These are phyloP conservation scores for Chromoteleia sp. DNA, from an alignment of 2,888 invertebrate species.

Conservation along the genomic window DNA sequence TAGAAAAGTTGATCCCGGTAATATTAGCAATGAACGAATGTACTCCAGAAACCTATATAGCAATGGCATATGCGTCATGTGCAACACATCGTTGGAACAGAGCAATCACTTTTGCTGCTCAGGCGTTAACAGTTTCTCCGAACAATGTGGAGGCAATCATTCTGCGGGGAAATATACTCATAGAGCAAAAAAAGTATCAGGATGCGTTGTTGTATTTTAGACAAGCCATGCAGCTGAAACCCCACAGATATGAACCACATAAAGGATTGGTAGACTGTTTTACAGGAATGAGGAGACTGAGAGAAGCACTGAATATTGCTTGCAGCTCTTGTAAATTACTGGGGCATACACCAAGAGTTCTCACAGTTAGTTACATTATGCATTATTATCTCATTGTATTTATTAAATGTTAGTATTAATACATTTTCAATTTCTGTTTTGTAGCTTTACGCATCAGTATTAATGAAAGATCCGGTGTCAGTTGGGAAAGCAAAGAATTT, in stretches of 20 bases:
- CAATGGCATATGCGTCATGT: constrained; percentile 90
- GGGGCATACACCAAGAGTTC: constrained; percentile 89
- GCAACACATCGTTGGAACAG: constrained; percentile 88
- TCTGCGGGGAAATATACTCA: constrained; percentile 89
- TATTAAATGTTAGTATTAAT: constrained; percentile 1
- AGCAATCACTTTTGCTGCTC: constrained; percentile 90
- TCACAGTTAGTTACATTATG: constrained; percentile 87
- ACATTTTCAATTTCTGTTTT: constrained; percentile 74
- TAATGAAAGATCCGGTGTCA: constrained; percentile 88
- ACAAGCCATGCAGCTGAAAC: constrained; percentile 88
- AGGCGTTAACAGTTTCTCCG: constrained; percentile 88
- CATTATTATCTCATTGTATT: neutral
- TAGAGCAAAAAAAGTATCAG: constrained; percentile 88
- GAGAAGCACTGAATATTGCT: constrained; percentile 91
- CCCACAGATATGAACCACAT: constrained; percentile 90
- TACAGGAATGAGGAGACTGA: constrained; percentile 88
- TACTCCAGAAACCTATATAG: constrained; percentile 90
- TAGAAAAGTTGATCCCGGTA: constrained; percentile 87
- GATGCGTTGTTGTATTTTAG: constrained; percentile 89
- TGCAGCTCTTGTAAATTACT: constrained; percentile 90
- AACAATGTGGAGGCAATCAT: constrained; percentile 90
- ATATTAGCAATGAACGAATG: constrained; percentile 85
- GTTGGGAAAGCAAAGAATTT: constrained; percentile 88
- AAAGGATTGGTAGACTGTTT: constrained; percentile 92
- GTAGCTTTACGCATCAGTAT: constrained; percentile 90